Evolutionary conservation across 2,113 vertebrate species (phyloP).

Genomic region (human (Homo sapiens)): GRCh38 chr1:22247501-22248000

Average conservation of each 20-base stretch:
- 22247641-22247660: not conserved
- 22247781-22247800: not conserved
- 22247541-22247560: rapidly evolving
- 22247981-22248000: not conserved
- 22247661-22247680: not conserved
- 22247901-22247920: not conserved
- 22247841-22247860: not conserved
- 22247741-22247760: not conserved
- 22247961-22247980: not conserved
- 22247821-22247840: too few relatives aligned
- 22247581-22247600: not conserved
- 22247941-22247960: not conserved
- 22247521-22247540: not conserved
- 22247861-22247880: not conserved
- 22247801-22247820: not conserved
- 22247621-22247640: not conserved
- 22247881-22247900: not conserved
- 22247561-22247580: rapidly evolving
- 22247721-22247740: not conserved
- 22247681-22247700: not conserved
- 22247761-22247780: not conserved
- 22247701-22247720: not conserved
- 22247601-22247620: not conserved
- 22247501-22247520: not conserved
- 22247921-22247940: slow-evolving; percentile 4